Base-by-base conservation (phyloP, 2,113 vertebrate species). In the Choloepus hoffmanni region DNA sequence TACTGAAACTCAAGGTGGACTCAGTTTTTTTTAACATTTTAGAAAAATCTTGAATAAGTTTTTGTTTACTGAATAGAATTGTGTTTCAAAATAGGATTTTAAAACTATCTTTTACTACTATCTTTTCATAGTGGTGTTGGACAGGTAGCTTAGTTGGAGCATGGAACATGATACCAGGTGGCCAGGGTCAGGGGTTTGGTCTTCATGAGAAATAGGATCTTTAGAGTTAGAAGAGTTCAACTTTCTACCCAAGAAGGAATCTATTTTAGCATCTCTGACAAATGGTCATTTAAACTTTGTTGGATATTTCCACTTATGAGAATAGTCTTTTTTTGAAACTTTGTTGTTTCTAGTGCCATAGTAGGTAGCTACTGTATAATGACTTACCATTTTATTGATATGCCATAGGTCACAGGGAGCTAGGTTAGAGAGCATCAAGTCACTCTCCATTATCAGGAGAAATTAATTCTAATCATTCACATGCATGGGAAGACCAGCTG, bases 51-150 rank as follows among this genome's bases (percentile, higher is more conserved):
- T 88, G n/a, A 92, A 26, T 94, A 62, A 48, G 70, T 58, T 95
- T 97, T 93, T 92, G 10, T 95, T 96, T 92, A 70, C 62, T 92
- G 50, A 84, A 28, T 94, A 63, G 82, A 95, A 88, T 89, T 94
- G 2, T 88, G 77, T 55, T 91, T 93, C 40, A 92, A 94, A 94
- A 79, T 62, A 81, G 24, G 30, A 82, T 94, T 12, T 96, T 87
- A 93, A 93, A 91, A 89, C 70, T 72, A 81, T 63, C 36, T 81
- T 92, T 90, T 92, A 74, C 65, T 94, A 92, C 24, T 85, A 6
- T 95, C 62, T 94, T 91, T 96, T 74, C 36, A 50, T 89, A 81
- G 72, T 87, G 7, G 88, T 95, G 63, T 3, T 89, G 76, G 30
- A 30, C 28, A 94, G 81, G 19, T 92, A 77, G 19, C n/a, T 82